These are phyloP conservation scores for Meandrina meandrites DNA, from an alignment of 92 coral and sea anemone species.

Conservation along the genomic window DNA sequence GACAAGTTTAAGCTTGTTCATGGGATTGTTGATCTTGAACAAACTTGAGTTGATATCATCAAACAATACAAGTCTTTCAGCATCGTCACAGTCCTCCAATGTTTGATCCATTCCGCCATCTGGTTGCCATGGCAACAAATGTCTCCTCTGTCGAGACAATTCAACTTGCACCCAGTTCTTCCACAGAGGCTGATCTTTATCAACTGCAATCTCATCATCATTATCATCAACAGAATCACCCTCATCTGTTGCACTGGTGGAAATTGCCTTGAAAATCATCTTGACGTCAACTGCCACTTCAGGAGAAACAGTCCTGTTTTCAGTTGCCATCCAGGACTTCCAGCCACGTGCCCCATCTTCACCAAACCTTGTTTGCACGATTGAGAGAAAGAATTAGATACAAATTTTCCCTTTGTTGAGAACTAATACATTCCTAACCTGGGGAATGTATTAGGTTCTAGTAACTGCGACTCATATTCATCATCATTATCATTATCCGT, in stretches of 20 bases:
- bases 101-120: constrained; percentile 69
- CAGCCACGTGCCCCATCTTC: constrained; percentile 86
- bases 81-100: constrained; percentile 94
- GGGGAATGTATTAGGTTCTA: too few relatives aligned
- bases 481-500: too few relatives aligned
- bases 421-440: too few relatives aligned
- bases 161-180: constrained; percentile 85
- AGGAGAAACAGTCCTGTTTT: background rate
- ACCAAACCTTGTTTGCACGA: constrained; percentile 80
- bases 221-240: constrained; percentile 23
- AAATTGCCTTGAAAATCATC: constrained; percentile 56
- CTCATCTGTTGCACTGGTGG: constrained; percentile 15
- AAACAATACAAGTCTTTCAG: constrained; percentile 93
- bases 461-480: too few relatives aligned
- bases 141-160: constrained; percentile 66
- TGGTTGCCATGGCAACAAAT: constrained; percentile 90
- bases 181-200: constrained; percentile 60
- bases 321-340: constrained; percentile 80
- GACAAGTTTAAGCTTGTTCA: constrained; percentile 72
- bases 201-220: constrained; percentile 57
- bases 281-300: constrained; percentile 40
- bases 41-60: constrained; percentile 82
- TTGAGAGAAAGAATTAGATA: background rate
- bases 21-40: constrained; percentile 63
- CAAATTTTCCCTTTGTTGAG: background rate